phyloP scores from a whole-genome alignment of 2,113 vertebrate species.

The Aegotheles bennettii region DNA sequence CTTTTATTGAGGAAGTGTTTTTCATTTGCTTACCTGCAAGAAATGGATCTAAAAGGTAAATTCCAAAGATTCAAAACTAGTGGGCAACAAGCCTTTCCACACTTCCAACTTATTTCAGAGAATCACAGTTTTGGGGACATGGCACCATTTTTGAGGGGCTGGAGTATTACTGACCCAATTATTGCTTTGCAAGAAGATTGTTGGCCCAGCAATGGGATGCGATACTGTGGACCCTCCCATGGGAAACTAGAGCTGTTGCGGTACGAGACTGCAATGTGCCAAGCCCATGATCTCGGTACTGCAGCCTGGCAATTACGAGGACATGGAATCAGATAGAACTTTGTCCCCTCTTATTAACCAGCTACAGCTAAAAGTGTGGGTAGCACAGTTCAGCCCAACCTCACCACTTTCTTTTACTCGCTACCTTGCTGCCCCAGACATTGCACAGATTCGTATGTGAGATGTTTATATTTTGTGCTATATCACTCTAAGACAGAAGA shows the following conservation, averaged over 20 bases:
- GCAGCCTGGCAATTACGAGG: background rate
- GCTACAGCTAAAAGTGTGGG: rapidly evolving
- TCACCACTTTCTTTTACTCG: background rate
- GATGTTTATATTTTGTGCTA: background rate
- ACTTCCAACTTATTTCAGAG: background rate
- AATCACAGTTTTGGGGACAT: background rate
- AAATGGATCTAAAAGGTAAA: background rate
- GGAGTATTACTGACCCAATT: background rate
- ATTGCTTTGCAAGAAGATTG: background rate
- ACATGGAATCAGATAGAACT: background rate
- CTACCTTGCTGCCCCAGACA: background rate
- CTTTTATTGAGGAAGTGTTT: background rate
- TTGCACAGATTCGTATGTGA: background rate
- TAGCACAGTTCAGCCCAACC: background rate
- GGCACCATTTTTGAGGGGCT: background rate
- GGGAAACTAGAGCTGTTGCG: background rate
- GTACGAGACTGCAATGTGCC: too few relatives aligned
- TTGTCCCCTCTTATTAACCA: background rate
- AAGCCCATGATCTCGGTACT: background rate
- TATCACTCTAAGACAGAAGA: background rate
- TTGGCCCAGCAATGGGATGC: too few relatives aligned
- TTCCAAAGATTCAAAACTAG: background rate
- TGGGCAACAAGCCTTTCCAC: background rate
- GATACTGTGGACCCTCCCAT: rapidly evolving
- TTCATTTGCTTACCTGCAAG: background rate